A percentile compares a stretch with the other conserved stretches of the same genome.
phyloP scores from a whole-genome alignment of 2,113 vertebrate genomes.

The Pardalotus punctatus region DNA sequence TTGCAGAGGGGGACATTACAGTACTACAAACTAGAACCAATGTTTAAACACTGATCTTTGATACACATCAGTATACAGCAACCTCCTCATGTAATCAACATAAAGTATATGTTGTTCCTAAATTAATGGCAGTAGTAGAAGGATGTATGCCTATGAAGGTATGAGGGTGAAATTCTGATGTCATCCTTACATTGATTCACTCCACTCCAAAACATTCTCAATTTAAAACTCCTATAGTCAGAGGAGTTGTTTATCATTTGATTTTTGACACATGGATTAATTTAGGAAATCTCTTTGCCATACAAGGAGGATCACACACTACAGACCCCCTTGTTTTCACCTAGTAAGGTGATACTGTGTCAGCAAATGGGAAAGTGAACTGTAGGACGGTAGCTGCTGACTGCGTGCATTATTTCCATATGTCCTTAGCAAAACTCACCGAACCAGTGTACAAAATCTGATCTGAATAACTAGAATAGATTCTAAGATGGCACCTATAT shows the following conservation, averaged over 20 bases:
- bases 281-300: background rate
- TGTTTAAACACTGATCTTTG: background rate
- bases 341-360: background rate
- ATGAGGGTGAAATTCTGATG: background rate
- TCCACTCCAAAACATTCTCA: background rate
- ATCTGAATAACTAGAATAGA: background rate
- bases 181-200: background rate
- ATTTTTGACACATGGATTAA: background rate
- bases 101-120: background rate
- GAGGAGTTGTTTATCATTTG: rapidly evolving
- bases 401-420: background rate
- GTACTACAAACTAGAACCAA: background rate
- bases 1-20: background rate
- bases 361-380: background rate
- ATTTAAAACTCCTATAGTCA: background rate
- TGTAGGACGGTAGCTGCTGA: background rate
- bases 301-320: background rate
- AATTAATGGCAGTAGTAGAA: background rate
- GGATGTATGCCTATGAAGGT: background rate
- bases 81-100: background rate
- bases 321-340: background rate
- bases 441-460: background rate
- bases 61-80: background rate
- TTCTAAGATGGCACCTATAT: background rate
- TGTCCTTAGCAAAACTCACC: background rate